Percentiles rank a stretch among this genome's conserved stretches.
These are phyloP conservation scores for Oreochromis aureus DNA, from an alignment of 2,113 vertebrate species.

Conservation along the genomic window DNA sequence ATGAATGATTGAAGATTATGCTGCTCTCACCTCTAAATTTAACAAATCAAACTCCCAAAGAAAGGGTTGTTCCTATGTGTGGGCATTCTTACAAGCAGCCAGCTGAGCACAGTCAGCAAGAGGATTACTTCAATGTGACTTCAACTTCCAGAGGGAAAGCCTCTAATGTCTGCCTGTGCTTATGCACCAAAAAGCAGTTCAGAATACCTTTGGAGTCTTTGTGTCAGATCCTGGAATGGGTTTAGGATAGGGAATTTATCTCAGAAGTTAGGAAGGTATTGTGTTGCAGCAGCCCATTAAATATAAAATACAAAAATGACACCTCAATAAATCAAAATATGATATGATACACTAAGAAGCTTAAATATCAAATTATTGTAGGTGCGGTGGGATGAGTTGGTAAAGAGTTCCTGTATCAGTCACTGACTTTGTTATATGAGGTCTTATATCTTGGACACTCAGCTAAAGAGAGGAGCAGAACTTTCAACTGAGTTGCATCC, in stretches of 20 bases:
- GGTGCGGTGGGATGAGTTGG: neutral
- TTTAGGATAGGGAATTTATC: neutral
- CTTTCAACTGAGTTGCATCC: neutral
- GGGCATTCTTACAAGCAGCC: neutral
- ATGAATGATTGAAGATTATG: neutral
- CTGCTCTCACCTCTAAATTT: neutral
- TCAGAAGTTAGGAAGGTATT: neutral
- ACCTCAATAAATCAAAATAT: neutral
- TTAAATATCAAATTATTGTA: neutral
- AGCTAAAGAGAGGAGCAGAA: neutral
- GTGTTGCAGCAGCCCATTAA: neutral
- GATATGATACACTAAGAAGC: neutral
- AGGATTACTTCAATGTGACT: neutral
- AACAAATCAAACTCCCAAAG: neutral
- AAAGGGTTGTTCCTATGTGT: neutral
- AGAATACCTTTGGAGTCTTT: neutral
- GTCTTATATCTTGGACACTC: neutral
- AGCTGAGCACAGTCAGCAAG: neutral
- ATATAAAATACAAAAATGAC: neutral
- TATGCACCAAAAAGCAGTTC: neutral
- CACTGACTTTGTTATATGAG: neutral
- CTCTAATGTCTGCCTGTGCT: neutral
- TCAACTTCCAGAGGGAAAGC: neutral
- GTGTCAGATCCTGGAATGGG: neutral
- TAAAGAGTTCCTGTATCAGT: neutral